These are phyloP conservation scores for Poecilia latipinna DNA, from an alignment of 2,113 vertebrate genomes.

Conservation along the genomic window DNA sequence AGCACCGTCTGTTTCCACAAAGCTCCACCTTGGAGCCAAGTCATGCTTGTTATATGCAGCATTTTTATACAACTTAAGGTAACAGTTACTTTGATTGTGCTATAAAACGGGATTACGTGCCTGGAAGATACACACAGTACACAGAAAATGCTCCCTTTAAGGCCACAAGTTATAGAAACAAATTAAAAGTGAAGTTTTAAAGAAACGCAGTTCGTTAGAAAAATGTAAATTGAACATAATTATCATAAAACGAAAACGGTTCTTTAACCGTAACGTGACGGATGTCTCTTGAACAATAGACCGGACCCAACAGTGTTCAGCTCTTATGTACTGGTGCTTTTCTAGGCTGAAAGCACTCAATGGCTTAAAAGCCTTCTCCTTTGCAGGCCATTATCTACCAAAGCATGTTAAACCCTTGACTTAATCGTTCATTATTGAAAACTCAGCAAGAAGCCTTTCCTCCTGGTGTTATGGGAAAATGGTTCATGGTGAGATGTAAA, in stretches of 20 bases:
- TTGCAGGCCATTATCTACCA: conserved; percentile 58
- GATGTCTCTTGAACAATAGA: conserved; percentile 11
- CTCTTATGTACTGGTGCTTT: conserved; percentile 44
- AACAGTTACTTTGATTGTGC: too few relatives aligned
- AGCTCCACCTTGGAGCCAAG: too few relatives aligned
- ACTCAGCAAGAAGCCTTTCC: conserved; percentile 34
- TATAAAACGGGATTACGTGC: too few relatives aligned
- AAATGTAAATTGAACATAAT: neutral
- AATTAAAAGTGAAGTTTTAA: neutral
- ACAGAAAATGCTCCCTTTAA: too few relatives aligned
- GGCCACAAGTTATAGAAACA: neutral
- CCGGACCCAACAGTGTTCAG: conserved; percentile 9
- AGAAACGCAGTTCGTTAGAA: neutral
- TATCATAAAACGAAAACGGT: neutral
- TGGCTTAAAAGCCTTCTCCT: conserved; percentile 63
- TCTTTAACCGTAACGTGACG: conserved; percentile 1
- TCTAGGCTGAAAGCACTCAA: conserved; percentile 55
- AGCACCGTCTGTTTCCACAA: too few relatives aligned
- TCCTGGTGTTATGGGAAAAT: conserved; percentile 42
- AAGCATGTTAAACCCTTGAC: conserved; percentile 53
- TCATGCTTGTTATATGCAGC: too few relatives aligned
- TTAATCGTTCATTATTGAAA: conserved; percentile 72
- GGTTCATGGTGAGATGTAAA: conserved; percentile 45
- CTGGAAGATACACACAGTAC: too few relatives aligned
- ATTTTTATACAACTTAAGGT: too few relatives aligned